phyloP scores from a whole-genome alignment of 1,140 invertebrate genomes.

The Bombus superbus region DNA sequence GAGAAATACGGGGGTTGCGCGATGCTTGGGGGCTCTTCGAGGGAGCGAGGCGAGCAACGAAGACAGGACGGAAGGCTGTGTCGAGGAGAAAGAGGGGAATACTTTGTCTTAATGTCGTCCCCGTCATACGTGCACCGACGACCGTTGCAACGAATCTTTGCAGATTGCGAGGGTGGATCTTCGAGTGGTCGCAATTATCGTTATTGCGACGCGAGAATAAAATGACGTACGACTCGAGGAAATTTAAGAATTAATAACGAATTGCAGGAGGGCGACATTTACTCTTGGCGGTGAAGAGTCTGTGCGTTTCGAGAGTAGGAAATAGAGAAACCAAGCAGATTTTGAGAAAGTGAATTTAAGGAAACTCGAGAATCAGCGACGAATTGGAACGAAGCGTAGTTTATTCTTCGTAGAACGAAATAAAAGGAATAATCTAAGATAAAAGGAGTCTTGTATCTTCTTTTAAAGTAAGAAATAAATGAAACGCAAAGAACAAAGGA shows the following conservation, averaged over 20 bases:
- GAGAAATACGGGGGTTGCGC: constrained; percentile 70
- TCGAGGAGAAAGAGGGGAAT: constrained; percentile 28
- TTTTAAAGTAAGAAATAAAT: neutral
- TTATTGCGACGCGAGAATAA: constrained; percentile 28
- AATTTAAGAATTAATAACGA: neutral
- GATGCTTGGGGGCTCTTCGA: constrained; percentile 62
- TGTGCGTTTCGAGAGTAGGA: neutral
- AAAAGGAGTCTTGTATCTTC: neutral
- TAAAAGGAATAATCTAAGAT: neutral
- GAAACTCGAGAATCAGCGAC: too few species aligned
- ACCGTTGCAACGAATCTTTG: constrained; percentile 15
- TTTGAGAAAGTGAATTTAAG: too few species aligned
- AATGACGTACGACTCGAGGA: neutral
- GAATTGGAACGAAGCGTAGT: too few species aligned
- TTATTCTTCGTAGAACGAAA: neutral
- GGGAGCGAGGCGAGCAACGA: constrained; percentile 45
- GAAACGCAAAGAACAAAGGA: too few species aligned
- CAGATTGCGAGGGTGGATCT: constrained; percentile 37
- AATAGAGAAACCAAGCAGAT: neutral
- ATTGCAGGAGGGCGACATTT: neutral
- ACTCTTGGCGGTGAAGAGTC: neutral
- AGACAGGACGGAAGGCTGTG: constrained; percentile 28
- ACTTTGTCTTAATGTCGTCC: constrained; percentile 55
- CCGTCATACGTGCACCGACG: constrained; percentile 19
- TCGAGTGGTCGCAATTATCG: constrained; percentile 42